phyloP scores from a whole-genome alignment of 2,113 vertebrate genomes.

The Callaeas wilsoni region DNA sequence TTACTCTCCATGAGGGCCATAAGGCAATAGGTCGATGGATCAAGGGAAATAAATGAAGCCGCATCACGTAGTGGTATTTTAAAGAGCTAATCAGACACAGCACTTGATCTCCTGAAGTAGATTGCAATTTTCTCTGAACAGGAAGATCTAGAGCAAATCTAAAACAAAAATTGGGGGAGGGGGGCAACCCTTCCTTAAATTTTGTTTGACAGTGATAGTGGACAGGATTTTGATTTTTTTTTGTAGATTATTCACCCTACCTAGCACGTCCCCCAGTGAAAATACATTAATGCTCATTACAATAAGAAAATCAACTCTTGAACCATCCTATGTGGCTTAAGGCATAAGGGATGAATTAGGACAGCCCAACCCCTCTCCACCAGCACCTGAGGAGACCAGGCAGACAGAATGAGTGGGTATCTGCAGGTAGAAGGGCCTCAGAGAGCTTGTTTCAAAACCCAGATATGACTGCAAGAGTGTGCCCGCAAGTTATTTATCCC shows the following conservation, averaged over 20 bases:
- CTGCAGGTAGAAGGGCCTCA: not conserved
- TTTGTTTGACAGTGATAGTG: not conserved
- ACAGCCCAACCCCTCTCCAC: not conserved
- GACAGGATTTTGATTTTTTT: not conserved
- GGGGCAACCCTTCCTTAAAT: too few species aligned
- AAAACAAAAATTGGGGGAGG: not conserved
- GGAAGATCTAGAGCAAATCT: not conserved
- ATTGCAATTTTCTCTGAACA: not conserved
- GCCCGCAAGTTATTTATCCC: rapidly evolving
- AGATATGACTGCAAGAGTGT: not conserved
- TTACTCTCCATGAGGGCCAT: not conserved
- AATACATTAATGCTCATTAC: not conserved
- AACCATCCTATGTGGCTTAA: not conserved
- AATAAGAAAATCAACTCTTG: not conserved
- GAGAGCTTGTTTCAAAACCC: not conserved
- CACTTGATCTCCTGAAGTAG: not conserved
- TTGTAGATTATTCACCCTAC: not conserved
- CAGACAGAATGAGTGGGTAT: not conserved
- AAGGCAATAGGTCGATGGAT: not conserved
- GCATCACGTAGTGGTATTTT: not conserved
- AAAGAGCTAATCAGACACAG: slow-evolving; percentile 6
- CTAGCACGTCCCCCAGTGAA: rapidly evolving
- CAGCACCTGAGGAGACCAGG: not conserved
- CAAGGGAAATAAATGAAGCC: not conserved
- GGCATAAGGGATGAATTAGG: rapidly evolving